Percentiles rank a stretch among this genome's conserved stretches.
Conservation (phyloP, 2,888 invertebrate genomes). For the Theretra japonica region DNA sequence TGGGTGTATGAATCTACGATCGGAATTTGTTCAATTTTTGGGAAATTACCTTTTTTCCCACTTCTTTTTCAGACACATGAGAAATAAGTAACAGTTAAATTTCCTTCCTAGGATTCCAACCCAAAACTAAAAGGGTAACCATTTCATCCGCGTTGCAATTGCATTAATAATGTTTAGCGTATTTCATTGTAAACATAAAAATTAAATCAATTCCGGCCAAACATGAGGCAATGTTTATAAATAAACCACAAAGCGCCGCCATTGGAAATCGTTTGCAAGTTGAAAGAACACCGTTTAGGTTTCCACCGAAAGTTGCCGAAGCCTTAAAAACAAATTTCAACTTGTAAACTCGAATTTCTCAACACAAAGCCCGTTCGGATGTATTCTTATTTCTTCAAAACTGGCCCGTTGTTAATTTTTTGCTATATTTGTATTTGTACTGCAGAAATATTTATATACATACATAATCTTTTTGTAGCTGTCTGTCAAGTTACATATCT, state of each 20-base stretch:
- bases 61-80: too few species aligned
- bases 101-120: too few species aligned
- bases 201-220: not conserved
- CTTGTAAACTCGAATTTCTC: slow-evolving; percentile 61
- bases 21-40: too few species aligned
- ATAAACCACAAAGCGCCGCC: not conserved
- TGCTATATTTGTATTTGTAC: not conserved
- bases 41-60: too few species aligned
- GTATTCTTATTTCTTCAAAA: slow-evolving; percentile 8
- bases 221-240: slow-evolving; percentile 4
- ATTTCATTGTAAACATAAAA: too few species aligned
- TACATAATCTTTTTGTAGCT: too few species aligned
- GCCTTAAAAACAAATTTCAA: slow-evolving; percentile 68
- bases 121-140: too few species aligned
- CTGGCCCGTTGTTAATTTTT: not conserved
- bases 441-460: not conserved
- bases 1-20: too few species aligned
- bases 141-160: too few species aligned
- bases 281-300: slow-evolving; percentile 62
- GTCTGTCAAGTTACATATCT: too few species aligned
- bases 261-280: slow-evolving; percentile 52
- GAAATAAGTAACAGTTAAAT: too few species aligned
- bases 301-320: slow-evolving; percentile 65
- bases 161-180: too few species aligned
- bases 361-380: slow-evolving; percentile 48